Evolutionary conservation across 2,888 invertebrate genomes (phyloP), one percentile per base, ranked within the genome.

Genomic region (Troides helena): DNA sequence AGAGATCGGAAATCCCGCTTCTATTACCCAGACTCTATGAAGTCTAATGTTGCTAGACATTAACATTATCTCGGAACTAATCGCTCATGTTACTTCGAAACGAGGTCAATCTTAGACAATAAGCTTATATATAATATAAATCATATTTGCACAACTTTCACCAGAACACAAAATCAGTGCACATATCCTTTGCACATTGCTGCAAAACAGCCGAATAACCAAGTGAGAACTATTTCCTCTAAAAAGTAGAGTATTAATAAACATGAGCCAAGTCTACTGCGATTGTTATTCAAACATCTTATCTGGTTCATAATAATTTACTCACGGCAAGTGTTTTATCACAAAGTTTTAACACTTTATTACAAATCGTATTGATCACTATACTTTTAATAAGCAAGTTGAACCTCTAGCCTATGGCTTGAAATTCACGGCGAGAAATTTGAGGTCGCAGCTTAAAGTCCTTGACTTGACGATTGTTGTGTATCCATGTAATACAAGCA

Each of bases 41-140:
- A 21, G 21, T 57, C 57, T 57, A 57, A 57, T 57, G 57, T 57
- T 57, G 21, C 0, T 7, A 57, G 21, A 57, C 21, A 57, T 57
- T 21, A 57, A 57, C 57, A 21, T 57, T 57, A 57, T 57, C 57
- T 57, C 21, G 57, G 57, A 57, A 57, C 57, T 21, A 57, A 57
- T 57, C 57, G 57, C 57, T 23, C 7, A 21, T 21, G 21, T 57
- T 57, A 21, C 21, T 8, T 57, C n/a, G 57, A 21, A 57, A 8
- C 18, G 57, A 21, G 57, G 57, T 57, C 57, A 57, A 57, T 57
- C 57, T 57, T 57, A 21, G 57, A 21, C 57, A 57, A 57, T 57
- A 57, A 57, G 21, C n/a, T 57, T 21, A 8, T 57, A 57, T 21
- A 21, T 57, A 57, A 57, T 21, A 21, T 57, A 57, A 57, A 57